Percentiles rank a stretch among this genome's conserved stretches.
phyloP scores from a whole-genome alignment of 2,888 invertebrate genomes.

The Gymnosoma rotundatum region DNA sequence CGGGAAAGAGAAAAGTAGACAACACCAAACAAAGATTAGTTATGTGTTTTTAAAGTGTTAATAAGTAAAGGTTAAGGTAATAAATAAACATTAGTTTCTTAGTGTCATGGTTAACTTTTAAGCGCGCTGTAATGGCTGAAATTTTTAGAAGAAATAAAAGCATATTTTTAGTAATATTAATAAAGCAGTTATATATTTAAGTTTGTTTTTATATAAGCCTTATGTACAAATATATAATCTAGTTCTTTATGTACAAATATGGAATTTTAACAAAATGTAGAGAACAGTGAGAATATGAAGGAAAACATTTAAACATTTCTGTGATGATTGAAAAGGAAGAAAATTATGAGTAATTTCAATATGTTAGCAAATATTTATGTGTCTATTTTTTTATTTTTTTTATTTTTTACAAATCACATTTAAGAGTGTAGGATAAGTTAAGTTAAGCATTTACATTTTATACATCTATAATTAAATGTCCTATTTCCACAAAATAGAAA shows the following conservation, averaged over 20 bases:
- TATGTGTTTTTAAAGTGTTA: constrained; percentile 68
- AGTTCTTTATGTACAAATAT: background rate
- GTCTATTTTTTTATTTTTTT: too few species aligned
- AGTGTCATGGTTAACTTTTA: constrained; percentile 53
- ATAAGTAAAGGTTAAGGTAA: constrained; percentile 52
- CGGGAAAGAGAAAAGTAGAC: constrained; percentile 73
- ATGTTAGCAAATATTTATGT: too few species aligned
- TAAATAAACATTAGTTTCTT: constrained; percentile 2
- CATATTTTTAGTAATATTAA: constrained; percentile 58
- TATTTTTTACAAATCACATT: too few species aligned
- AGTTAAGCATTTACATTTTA: too few species aligned
- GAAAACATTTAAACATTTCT: background rate
- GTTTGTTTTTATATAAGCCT: background rate
- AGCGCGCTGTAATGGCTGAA: constrained; percentile 76
- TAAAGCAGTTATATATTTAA: constrained; percentile 44
- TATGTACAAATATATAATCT: background rate
- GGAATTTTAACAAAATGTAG: background rate
- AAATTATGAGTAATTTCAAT: too few species aligned
- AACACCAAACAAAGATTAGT: constrained; percentile 65
- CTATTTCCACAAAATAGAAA: too few species aligned
- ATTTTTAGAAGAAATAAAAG: constrained; percentile 70
- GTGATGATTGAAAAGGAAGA: background rate
- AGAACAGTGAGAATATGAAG: background rate
- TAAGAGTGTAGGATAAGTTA: too few species aligned
- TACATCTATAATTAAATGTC: too few species aligned